Base-by-base conservation (phyloP, 1,140 invertebrate species). In the Brachystomella parvula region DNA sequence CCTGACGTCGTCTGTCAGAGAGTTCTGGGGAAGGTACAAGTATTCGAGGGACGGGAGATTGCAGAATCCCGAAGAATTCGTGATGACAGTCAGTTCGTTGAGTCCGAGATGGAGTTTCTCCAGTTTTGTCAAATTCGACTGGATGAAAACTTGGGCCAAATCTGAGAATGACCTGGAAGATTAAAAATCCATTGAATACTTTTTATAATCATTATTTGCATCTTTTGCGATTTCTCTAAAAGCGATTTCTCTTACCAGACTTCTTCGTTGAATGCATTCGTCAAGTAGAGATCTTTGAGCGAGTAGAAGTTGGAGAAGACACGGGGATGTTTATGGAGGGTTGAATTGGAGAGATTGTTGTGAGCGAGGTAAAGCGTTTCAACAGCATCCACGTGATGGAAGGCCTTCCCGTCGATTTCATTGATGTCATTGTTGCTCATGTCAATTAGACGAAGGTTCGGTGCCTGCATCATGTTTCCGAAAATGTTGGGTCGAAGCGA, bases 221-320 rank as follows among this genome's bases (percentile, higher is more conserved):
- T 29, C 6, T 32, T 9, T 17, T 49, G 17, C 12, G 3, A 47
- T 49, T 17, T 31, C 26, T 17, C 3, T 57, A 33, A 24, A 64
- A 57, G n/a, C 2, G 26, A 58, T 12, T 17, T 30, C 2, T 35
- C 28, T 28, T 80, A 81, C 30, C 83, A 82, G 2, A 81, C 81
- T 44, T 84, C 83, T 73, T 88, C 84, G 62, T 84, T 83, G 75
- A 91, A 91, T 1, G 89, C 87, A 73, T 88, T 83, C 1, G 86
- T 89, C 39, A 90, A 77, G 76, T 90, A 87, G 1, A 90, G 77
- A 70, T 87, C 86, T 61, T 83, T 74, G 2, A 91, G 76, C 61
- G 87, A 87, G 1, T 83, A 77, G 76, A 91, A 89, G 77, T 89
- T 90, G 1, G 87, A 89, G 74, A 91, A 89, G 2, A 91, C 80